Conservation (phyloP, 2,888 invertebrate species). For the Andrena bicolor region DNA sequence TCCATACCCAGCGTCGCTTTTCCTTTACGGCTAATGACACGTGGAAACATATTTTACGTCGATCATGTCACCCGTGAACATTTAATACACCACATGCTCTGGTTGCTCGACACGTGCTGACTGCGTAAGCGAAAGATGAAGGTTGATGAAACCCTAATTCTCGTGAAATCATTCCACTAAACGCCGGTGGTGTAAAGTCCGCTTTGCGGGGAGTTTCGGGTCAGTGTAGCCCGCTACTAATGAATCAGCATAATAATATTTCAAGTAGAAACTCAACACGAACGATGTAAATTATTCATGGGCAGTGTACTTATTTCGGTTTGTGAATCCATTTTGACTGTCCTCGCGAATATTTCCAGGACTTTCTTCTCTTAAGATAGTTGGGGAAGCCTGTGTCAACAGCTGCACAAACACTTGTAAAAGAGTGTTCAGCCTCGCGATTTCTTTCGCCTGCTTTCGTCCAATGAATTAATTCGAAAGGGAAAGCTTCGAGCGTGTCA, state of each 20-base stretch:
- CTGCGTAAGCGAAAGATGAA: neutral
- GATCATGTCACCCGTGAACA: constrained; percentile 24
- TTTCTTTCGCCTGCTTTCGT: constrained; percentile 41
- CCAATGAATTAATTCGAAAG: neutral
- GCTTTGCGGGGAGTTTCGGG: neutral
- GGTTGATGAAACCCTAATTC: neutral
- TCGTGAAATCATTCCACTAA: neutral
- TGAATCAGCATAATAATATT: neutral
- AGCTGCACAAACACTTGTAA: constrained; percentile 31
- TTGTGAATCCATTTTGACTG: neutral
- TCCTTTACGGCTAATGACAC: constrained; percentile 53
- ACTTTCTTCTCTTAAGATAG: constrained; percentile 49
- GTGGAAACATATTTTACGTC: constrained; percentile 56
- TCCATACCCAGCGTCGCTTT: neutral
- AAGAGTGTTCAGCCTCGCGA: constrained; percentile 13
- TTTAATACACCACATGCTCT: constrained; percentile 50
- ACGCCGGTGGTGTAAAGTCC: neutral
- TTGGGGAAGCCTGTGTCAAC: constrained; percentile 17
- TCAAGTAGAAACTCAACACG: constrained; percentile 2
- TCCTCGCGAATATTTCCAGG: neutral
- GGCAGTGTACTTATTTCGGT: neutral
- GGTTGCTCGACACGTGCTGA: constrained; percentile 14
- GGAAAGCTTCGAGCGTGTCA: neutral
- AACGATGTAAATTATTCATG: neutral
- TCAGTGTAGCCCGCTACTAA: neutral